phyloP scores from a whole-genome alignment of 1,140 invertebrate genomes.

The Hermatobates lingyangjiaoensis region DNA sequence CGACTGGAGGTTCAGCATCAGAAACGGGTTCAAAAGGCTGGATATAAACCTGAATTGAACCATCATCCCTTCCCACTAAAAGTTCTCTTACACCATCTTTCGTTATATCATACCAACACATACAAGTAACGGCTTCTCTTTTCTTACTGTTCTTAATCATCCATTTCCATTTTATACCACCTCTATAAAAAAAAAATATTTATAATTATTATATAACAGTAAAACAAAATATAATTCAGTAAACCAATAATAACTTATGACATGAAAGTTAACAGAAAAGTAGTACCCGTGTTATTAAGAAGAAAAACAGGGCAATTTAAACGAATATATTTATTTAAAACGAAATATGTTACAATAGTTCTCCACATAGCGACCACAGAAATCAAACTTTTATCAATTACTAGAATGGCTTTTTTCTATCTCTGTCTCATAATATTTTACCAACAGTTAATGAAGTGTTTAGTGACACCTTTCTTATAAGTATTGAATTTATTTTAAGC shows the following conservation, averaged over 20 bases:
- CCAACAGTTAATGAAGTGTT: too few species aligned
- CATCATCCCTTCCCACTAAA: slow-evolving; percentile 38
- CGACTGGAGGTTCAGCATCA: slow-evolving; percentile 21
- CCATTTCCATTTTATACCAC: slow-evolving; percentile 25
- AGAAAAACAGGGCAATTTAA: background rate
- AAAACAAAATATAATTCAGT: background rate
- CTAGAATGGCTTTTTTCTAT: too few species aligned
- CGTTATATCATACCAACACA: slow-evolving; percentile 48
- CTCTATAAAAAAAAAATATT: slow-evolving; percentile 21
- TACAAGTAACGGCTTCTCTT: slow-evolving; percentile 35
- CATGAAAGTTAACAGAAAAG: too few species aligned
- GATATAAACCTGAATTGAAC: slow-evolving; percentile 35
- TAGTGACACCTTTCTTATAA: too few species aligned
- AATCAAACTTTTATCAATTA: too few species aligned
- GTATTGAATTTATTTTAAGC: too few species aligned
- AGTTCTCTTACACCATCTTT: slow-evolving; percentile 41
- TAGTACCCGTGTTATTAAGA: too few species aligned
- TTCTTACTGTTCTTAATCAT: slow-evolving; percentile 29
- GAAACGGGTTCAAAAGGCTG: slow-evolving; percentile 26
- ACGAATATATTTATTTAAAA: too few species aligned
- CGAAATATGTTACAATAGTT: too few species aligned
- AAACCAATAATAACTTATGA: too few species aligned
- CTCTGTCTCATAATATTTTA: too few species aligned
- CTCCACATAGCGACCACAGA: too few species aligned
- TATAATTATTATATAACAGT: background rate